phyloP scores from a whole-genome alignment of 2,888 invertebrate species.

The Melanotus villosus region DNA sequence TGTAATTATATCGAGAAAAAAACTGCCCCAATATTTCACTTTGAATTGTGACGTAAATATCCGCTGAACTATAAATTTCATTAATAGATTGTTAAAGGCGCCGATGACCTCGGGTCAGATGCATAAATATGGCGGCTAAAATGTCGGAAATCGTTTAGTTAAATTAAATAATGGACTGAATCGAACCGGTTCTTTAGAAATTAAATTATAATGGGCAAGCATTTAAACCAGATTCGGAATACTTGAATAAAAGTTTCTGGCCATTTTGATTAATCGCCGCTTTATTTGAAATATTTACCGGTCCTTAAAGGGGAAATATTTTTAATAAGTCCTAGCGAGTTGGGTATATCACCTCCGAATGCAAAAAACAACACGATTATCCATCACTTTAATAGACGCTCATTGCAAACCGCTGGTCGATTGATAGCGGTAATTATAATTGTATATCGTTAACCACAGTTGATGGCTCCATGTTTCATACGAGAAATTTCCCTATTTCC shows the following conservation, averaged over 20 bases:
- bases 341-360: conserved; percentile 57
- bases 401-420: conserved; percentile 61
- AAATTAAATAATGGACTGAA: conserved; percentile 47
- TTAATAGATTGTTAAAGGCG: conserved; percentile 59
- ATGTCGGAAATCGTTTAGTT: conserved; percentile 46
- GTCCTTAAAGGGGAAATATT: conserved; percentile 61
- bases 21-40: conserved; percentile 50
- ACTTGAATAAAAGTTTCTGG: conserved; percentile 24
- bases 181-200: conserved; percentile 50
- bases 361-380: conserved; percentile 62
- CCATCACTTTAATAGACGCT: conserved; percentile 66
- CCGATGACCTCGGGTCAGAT: conserved; percentile 58
- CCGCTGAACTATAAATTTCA: conserved; percentile 60
- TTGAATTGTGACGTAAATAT: conserved; percentile 52
- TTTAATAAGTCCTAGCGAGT: conserved; percentile 62
- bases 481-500: conserved; percentile 27
- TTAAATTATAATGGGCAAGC: conserved; percentile 23
- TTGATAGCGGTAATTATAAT: conserved; percentile 65
- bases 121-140: conserved; percentile 59
- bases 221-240: conserved; percentile 20
- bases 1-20: conserved; percentile 62
- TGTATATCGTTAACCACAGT: conserved; percentile 63
- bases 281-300: conserved; percentile 55
- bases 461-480: conserved; percentile 48
- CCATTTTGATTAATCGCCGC: conserved; percentile 53